Conservation (phyloP, 2,888 invertebrate species). For the Chaetogeoica ovagalla region DNA sequence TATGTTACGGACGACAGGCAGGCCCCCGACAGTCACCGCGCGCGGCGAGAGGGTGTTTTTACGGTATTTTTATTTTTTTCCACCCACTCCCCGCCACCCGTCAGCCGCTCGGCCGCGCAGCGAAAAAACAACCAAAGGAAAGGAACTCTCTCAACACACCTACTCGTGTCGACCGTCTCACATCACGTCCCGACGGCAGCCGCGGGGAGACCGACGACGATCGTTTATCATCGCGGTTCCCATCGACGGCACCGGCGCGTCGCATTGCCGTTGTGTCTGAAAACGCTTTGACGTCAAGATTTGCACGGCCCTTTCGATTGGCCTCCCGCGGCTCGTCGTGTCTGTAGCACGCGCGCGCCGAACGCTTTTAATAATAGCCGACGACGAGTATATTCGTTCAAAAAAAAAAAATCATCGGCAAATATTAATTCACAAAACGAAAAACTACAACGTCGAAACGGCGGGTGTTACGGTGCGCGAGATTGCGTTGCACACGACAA, state of each 20-base stretch:
- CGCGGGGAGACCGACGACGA: background rate
- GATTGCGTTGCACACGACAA: no score
- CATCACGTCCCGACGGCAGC: no score
- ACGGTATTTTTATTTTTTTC: background rate
- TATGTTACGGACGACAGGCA: slow-evolving; percentile 46
- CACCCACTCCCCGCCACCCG: background rate
- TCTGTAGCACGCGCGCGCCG: no score
- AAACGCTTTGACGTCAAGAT: slow-evolving; percentile 47
- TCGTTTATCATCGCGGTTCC: background rate
- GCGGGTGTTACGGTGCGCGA: no score
- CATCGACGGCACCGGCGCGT: background rate
- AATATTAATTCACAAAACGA: no score
- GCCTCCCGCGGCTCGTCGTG: background rate
- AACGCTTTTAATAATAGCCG: no score
- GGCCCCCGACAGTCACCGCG: no score
- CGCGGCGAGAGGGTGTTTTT: no score
- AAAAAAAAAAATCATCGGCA: no score
- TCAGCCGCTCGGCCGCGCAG: background rate
- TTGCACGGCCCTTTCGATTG: slow-evolving; percentile 29
- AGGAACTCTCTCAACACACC: slow-evolving; percentile 5
- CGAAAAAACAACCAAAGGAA: background rate
- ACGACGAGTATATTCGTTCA: no score
- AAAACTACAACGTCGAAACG: no score
- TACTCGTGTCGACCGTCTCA: no score
- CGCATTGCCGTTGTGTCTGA: background rate